Evolutionary conservation across 2,888 invertebrate genomes (phyloP).

Genomic region (Drosophila planitibia): DNA sequence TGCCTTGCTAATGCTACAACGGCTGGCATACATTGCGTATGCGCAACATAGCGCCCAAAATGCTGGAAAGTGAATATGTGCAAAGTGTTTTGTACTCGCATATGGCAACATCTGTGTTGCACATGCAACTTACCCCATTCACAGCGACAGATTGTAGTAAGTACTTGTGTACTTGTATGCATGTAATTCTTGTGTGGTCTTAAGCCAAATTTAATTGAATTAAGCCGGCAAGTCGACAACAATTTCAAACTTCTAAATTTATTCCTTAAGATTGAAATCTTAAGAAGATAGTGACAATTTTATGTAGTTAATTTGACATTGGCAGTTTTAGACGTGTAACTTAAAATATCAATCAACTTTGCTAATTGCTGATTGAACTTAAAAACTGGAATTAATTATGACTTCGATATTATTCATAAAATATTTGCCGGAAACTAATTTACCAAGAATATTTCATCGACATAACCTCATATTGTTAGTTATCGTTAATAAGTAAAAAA

Average conservation of each 20-base stretch:
- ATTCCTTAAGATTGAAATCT: neutral
- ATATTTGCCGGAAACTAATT: too few relatives aligned
- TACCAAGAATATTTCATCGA: too few relatives aligned
- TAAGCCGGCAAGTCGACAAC: constrained; percentile 1
- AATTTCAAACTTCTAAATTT: neutral
- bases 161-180: constrained; percentile 13
- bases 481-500: neutral
- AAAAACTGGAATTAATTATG: neutral
- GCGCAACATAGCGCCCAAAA: constrained; percentile 60
- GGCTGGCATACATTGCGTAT: constrained; percentile 73
- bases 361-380: neutral
- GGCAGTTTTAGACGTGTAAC: neutral
- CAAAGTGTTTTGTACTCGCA: constrained; percentile 30
- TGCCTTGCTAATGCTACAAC: constrained; percentile 37
- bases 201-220: constrained; percentile 57
- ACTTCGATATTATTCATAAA: too few relatives aligned
- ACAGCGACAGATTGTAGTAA: constrained; percentile 29
- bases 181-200: constrained; percentile 16
- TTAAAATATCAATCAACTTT: neutral
- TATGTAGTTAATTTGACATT: neutral
- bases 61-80: constrained; percentile 54
- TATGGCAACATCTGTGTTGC: constrained; percentile 45
- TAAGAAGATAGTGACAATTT: neutral
- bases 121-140: constrained; percentile 58
- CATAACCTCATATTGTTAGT: neutral